phyloP scores from a whole-genome alignment of 2,797 vertebrate species.

The Malacoraja senta region DNA sequence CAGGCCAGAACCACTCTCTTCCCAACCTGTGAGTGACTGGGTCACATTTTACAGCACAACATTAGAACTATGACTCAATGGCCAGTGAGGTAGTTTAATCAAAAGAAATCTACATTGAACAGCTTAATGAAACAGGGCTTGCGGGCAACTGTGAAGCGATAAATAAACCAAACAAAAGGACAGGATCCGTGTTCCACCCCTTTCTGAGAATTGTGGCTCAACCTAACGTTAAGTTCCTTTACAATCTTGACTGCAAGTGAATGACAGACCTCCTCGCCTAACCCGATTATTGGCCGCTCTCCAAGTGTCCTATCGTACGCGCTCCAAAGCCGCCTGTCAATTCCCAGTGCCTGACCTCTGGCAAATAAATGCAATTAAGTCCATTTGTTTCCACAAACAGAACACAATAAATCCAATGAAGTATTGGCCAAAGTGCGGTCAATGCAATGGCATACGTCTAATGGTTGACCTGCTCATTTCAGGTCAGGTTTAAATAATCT shows the following conservation, averaged over 20 bases:
- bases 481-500: constrained; percentile 34
- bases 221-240: neutral
- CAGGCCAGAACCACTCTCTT: neutral
- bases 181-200: neutral
- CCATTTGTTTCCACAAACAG: constrained; percentile 32
- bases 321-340: neutral
- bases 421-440: neutral
- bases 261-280: neutral
- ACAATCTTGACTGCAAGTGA: neutral
- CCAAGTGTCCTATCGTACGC: neutral
- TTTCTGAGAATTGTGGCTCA: neutral
- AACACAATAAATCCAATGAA: constrained; percentile 13
- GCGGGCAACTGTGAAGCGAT: neutral
- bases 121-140: too few species aligned
- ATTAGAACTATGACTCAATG: neutral
- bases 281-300: neutral
- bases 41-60: neutral
- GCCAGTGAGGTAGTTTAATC: neutral
- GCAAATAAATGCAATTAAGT: neutral
- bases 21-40: too few species aligned
- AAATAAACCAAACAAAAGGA: too few species aligned
- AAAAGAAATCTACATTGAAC: neutral
- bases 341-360: neutral
- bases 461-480: neutral
- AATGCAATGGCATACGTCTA: neutral